Percentiles rank a stretch among this genome's conserved stretches.
phyloP scores from a whole-genome alignment of 2,797 vertebrate genomes.

The Pipistrellus pygmaeus region DNA sequence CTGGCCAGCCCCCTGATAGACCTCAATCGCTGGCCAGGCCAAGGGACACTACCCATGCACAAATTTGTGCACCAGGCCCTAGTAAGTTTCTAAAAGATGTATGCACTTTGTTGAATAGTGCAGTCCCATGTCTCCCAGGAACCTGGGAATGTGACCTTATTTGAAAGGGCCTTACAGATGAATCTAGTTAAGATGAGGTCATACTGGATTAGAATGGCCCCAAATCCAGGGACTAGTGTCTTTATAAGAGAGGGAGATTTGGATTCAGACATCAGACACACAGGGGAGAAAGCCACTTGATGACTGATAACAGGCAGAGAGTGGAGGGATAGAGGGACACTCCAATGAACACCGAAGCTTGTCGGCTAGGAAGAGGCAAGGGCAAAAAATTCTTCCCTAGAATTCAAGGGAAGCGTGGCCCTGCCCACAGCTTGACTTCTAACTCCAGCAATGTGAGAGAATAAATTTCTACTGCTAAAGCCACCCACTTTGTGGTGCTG shows the following conservation, averaged over 20 bases:
- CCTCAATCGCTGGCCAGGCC: too few species aligned
- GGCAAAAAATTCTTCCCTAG: too few species aligned
- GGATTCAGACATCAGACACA: background rate
- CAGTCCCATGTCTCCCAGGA: background rate
- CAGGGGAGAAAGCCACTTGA: background rate
- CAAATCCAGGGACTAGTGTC: background rate
- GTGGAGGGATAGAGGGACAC: background rate
- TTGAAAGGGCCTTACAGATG: constrained; percentile 7
- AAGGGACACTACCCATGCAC: too few species aligned
- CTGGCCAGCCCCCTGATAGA: too few species aligned
- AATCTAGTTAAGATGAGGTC: background rate
- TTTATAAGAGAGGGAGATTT: background rate
- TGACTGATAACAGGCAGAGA: background rate
- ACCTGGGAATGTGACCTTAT: background rate
- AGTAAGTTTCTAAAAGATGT: background rate
- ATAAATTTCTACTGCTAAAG: background rate
- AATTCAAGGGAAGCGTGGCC: background rate
- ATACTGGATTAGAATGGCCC: background rate
- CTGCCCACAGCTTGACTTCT: background rate
- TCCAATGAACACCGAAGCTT: background rate
- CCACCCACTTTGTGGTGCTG: background rate
- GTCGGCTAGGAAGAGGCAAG: background rate
- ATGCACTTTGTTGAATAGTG: background rate
- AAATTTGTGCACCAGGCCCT: too few species aligned
- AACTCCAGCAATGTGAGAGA: background rate